phyloP scores from a whole-genome alignment of 2,888 invertebrate species.

The Oscheius sp. region DNA sequence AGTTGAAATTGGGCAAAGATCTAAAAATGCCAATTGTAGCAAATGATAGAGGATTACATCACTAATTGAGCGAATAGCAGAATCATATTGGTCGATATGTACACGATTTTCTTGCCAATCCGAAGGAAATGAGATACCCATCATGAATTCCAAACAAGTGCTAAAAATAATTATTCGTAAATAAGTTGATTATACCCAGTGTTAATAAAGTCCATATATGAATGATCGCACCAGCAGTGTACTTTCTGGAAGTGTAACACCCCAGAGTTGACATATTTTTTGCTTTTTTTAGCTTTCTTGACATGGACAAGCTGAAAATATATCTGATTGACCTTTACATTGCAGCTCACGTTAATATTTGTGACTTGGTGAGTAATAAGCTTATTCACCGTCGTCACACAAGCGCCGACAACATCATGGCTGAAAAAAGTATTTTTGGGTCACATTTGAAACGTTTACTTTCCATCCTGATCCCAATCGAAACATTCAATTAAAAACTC shows the following conservation, averaged over 20 bases:
- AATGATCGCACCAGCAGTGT: constrained; percentile 55
- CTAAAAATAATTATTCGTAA: constrained; percentile 33
- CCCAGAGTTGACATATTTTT: constrained; percentile 60
- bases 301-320: constrained; percentile 55
- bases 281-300: constrained; percentile 59
- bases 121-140: constrained; percentile 58
- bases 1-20: constrained; percentile 62
- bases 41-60: constrained; percentile 33
- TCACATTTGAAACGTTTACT: constrained; percentile 61
- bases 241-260: constrained; percentile 54
- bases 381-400: constrained; percentile 73
- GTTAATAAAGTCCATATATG: constrained; percentile 59
- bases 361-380: constrained; percentile 60
- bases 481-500: constrained; percentile 74
- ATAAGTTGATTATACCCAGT: constrained; percentile 42
- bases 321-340: background rate
- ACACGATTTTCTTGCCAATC: constrained; percentile 57
- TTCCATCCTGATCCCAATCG: constrained; percentile 75
- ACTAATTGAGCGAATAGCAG: constrained; percentile 57
- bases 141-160: constrained; percentile 61
- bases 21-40: constrained; percentile 5
- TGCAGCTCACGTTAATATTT: background rate
- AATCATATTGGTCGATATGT: constrained; percentile 60
- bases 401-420: constrained; percentile 74
- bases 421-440: constrained; percentile 29